Percentiles rank a stretch among this genome's conserved stretches.
phyloP scores from a whole-genome alignment of 2,113 vertebrate species.

The Microtus oregoni region DNA sequence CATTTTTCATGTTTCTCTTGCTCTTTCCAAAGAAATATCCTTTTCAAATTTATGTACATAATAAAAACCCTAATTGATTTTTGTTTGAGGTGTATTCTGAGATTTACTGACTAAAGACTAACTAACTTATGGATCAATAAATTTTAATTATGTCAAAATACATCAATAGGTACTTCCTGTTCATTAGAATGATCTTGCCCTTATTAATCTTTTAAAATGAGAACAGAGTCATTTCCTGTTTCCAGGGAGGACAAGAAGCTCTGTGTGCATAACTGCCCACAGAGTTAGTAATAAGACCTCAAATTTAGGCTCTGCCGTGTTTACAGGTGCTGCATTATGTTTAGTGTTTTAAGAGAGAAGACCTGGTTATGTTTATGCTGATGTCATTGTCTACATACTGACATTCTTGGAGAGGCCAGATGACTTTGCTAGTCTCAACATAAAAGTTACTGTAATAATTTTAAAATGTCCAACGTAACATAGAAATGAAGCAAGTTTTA shows the following conservation, averaged over 20 bases:
- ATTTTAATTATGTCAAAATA: conserved; percentile 75
- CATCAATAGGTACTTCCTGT: conserved; percentile 54
- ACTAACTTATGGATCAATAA: conserved; percentile 69
- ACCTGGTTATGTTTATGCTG: not conserved
- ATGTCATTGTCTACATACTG: not conserved
- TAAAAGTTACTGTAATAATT: not conserved
- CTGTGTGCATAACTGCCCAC: not conserved
- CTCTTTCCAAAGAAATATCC: conserved; percentile 58
- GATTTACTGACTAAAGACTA: conserved; percentile 65
- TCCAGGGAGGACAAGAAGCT: conserved; percentile 39
- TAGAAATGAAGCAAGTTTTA: not conserved
- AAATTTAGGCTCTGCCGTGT: not conserved
- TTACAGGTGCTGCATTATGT: not conserved
- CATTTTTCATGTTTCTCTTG: conserved; percentile 42
- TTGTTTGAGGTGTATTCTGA: conserved; percentile 66
- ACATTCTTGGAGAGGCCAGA: not conserved
- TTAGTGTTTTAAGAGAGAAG: not conserved
- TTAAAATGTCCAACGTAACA: not conserved
- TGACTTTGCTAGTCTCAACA: not conserved
- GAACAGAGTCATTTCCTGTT: conserved; percentile 46
- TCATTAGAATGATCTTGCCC: conserved; percentile 40
- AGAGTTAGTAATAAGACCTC: not conserved
- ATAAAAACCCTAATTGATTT: conserved; percentile 74
- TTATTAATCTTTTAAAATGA: conserved; percentile 72
- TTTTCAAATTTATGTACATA: conserved; percentile 70